A percentile compares a stretch with the other conserved stretches of the same genome.
These are phyloP conservation scores for Geococcyx californianus DNA, from an alignment of 2,113 vertebrate genomes.

Conservation along the genomic window DNA sequence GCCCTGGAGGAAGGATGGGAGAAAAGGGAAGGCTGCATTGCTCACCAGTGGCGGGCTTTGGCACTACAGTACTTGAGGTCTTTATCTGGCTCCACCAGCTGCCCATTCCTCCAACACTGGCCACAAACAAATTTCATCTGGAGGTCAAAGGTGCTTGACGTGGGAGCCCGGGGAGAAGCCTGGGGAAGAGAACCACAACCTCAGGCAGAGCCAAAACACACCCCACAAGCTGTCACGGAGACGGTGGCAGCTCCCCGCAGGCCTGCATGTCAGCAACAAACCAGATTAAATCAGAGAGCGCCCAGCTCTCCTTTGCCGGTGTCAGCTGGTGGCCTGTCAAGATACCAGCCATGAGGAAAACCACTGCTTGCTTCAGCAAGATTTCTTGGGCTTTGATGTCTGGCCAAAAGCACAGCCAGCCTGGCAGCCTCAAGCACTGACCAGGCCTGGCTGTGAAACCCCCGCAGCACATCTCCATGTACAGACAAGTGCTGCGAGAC, in stretches of 20 bases:
- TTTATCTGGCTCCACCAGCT: conserved; percentile 88
- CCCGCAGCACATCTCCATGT: not conserved
- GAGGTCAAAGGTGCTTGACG: conserved; percentile 79
- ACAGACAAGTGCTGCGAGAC: not conserved
- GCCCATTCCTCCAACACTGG: conserved; percentile 87
- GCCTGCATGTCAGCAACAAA: fast-evolving
- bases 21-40: not conserved
- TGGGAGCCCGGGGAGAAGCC: conserved; percentile 63
- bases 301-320: not conserved
- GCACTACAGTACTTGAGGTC: conserved; percentile 89
- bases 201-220: not conserved
- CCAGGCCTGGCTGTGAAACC: not conserved
- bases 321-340: not conserved
- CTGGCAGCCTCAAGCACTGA: conserved; percentile 1
- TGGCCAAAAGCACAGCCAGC: not conserved
- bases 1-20: not conserved
- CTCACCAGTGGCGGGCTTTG: conserved; percentile 90
- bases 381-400: not conserved
- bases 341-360: not conserved
- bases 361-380: not conserved
- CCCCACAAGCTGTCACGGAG: not conserved
- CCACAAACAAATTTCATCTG: conserved; percentile 93
- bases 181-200: conserved; percentile 44
- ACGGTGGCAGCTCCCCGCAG: fast-evolving
- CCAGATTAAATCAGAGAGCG: not conserved